Conservation (phyloP, 2,797 vertebrate species). For the Orientallactaga sibirica region DNA sequence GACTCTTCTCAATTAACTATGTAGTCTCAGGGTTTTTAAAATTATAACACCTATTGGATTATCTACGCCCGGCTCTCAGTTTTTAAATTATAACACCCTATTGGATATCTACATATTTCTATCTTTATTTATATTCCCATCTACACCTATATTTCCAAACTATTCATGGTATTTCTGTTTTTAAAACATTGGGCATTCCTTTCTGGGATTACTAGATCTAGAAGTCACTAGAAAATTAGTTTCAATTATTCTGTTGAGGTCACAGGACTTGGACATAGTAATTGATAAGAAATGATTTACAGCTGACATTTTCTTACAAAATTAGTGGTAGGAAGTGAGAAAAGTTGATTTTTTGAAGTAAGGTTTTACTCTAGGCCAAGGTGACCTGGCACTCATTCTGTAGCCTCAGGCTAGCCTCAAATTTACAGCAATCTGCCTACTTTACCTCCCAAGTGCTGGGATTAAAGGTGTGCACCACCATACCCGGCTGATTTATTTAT, state of each 20-base stretch:
- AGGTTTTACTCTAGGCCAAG: too few species aligned
- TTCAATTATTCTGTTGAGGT: not conserved
- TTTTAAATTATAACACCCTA: not conserved
- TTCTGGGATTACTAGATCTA: conserved; percentile 10
- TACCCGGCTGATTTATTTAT: too few species aligned
- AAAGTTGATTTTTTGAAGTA: conserved; percentile 11
- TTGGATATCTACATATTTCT: not conserved
- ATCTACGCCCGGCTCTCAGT: too few species aligned
- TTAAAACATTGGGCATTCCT: not conserved
- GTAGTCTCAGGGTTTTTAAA: too few species aligned
- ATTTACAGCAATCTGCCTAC: too few species aligned
- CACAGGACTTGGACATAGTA: not conserved
- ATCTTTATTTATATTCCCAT: not conserved
- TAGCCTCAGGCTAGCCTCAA: too few species aligned
- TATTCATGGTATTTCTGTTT: not conserved
- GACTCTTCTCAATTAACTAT: too few species aligned
- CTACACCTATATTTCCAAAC: not conserved
- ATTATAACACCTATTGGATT: too few species aligned
- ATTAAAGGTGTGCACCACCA: too few species aligned
- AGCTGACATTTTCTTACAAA: not conserved
- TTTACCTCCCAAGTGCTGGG: too few species aligned
- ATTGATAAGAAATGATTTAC: conserved; percentile 21
- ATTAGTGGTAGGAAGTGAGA: conserved; percentile 9
- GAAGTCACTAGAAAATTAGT: not conserved
- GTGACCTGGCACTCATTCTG: too few species aligned